Base-by-base conservation (phyloP, 2,888 invertebrate species). In the Erannis defoliaria region DNA sequence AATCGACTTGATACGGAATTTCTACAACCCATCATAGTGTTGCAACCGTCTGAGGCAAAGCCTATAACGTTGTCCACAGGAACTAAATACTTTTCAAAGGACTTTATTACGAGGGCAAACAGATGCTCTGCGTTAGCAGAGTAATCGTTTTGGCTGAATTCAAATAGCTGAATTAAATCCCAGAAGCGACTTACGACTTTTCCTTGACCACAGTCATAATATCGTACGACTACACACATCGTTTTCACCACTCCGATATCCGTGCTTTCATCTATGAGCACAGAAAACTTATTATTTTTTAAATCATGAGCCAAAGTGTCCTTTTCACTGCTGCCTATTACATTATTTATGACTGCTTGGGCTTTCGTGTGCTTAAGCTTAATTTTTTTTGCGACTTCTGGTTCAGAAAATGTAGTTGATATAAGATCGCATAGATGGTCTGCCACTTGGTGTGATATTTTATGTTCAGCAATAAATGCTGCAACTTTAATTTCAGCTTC, bases 11-110 rank as follows among this genome's bases (percentile, higher is more conserved):
- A 62, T 0, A 68, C 62, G 1, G 40, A 40, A 12, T 40, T 21
- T 1, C 5, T 19, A 3, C 10, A 3, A 5, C 40, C 40, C 40
- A 67, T 71, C 64, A 69, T 71, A 0, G 55, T 55, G 33, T 67
- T 71, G 18, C 61, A 64, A 4, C 66, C 67, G 29, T 71, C 71
- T 0, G 67, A 67, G 3, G 55, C 69, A 38, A 69, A 69, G 5
- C 68, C 62, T 5, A 70, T 57, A 1, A 66, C 55, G 43, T 68
- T 66, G 9, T 58, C 37, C 8, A 55, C 0, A 9, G 51, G 51
- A 5, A 62, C 50, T 1, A 0, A 10, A 46, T 35, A 4, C 2
- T 54, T 23, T 31, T 40, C 31, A 35, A 53, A 59, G 0, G 59
- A 59, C 12, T 59, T 5, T 12, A 48, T 42, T 5, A 59, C 38